Base-by-base conservation (phyloP, 2,888 invertebrate species). In the Leptogaster cylindrica region DNA sequence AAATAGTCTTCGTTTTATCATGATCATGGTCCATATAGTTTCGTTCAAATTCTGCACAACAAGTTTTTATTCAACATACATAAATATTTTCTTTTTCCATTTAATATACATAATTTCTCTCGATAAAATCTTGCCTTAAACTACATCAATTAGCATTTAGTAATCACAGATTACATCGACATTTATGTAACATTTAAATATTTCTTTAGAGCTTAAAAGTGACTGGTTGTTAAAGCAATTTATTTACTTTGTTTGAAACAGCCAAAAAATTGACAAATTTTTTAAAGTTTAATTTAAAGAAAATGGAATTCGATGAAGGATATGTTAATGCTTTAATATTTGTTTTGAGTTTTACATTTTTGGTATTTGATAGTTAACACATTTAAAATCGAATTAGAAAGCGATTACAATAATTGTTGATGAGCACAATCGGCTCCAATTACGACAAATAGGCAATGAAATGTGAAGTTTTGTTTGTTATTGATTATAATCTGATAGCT, bases 131-230 rank as follows among this genome's bases (percentile, higher is more conserved):
- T 36, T 55, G 14, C 5, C n/a, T 18, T 46, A 23, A 46, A 20
- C 46, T 46, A 46, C 46, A 6, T 23, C n/a, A n/a, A n/a, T n/a
- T n/a, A n/a, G n/a, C 10, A 48, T 28, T 27, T 46, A 64, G 63
- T 48, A 64, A 64, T 64, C 63, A 64, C 48, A 64, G 63, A 64
- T 64, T 64, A 64, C 63, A 64, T 48, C 28, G 48, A 64, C 48
- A 64, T 64, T 46, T 61, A 61, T 10, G n/a, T 39, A 39, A 36
- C 36, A 58, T 58, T 58, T 18, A 39, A 36, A 39, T 58, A 39
- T 39, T 18, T 39, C 23, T 25, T n/a, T 14, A 14, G 36, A 58
- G 20, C n/a, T n/a, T n/a, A n/a, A 25, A 39, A 58, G 58, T 58
- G 39, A 25, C 41, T 55, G 20, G 36, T 18, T 23, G 14, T 55